Evolutionary conservation across 2,113 vertebrate genomes (phyloP).

Genomic region (Vireo altiloquus): DNA sequence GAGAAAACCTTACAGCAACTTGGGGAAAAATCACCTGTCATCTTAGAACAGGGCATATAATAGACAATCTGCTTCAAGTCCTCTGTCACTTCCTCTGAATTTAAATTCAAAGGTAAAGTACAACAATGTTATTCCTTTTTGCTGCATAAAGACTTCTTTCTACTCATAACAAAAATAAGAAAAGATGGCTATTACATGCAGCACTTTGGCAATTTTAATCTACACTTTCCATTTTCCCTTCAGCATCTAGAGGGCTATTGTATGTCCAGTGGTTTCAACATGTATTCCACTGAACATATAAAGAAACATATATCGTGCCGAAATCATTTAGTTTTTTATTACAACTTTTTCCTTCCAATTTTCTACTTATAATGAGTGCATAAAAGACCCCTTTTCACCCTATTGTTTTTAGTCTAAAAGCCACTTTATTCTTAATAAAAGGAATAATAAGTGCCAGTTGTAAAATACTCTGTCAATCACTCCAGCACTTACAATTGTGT

Average conservation of each 20-base stretch:
- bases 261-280: slow-evolving; percentile 28
- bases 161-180: slow-evolving; percentile 42
- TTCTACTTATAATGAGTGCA: slow-evolving; percentile 74
- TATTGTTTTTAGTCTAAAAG: slow-evolving; percentile 80
- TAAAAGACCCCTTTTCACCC: slow-evolving; percentile 71
- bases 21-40: slow-evolving; percentile 1
- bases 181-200: slow-evolving; percentile 31
- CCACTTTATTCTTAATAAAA: slow-evolving; percentile 76
- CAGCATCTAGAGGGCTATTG: slow-evolving; percentile 18
- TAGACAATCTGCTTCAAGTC: not conserved
- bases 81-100: not conserved
- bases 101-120: slow-evolving; percentile 9
- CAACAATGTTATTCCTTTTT: slow-evolving; percentile 23
- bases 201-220: slow-evolving; percentile 40
- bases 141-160: slow-evolving; percentile 47
- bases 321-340: slow-evolving; percentile 69
- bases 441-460: slow-evolving; percentile 73
- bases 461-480: slow-evolving; percentile 79
- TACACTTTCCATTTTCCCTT: slow-evolving; percentile 25
- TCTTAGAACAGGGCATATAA: not conserved
- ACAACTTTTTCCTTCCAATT: slow-evolving; percentile 70
- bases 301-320: slow-evolving; percentile 51
- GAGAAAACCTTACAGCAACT: not conserved
- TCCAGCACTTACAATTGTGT: slow-evolving; percentile 67
- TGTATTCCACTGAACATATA: slow-evolving; percentile 48